Percentiles rank a stretch among this genome's conserved stretches.
phyloP scores from a whole-genome alignment of 2,888 invertebrate species.

The Melanotus villosus region DNA sequence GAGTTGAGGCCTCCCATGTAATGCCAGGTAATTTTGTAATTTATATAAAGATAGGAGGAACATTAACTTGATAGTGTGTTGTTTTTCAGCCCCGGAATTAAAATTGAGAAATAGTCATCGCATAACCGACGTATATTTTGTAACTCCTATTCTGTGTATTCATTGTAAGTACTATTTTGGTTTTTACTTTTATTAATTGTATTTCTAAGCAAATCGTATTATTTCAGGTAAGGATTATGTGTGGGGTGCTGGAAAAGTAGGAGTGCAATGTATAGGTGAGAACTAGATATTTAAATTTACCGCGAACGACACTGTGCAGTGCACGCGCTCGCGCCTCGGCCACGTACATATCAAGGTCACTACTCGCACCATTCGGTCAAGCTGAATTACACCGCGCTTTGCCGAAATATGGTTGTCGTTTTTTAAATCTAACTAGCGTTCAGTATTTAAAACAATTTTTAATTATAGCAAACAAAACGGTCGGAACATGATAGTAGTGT shows the following conservation, averaged over 20 bases:
- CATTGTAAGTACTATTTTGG: constrained; percentile 69
- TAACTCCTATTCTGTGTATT: constrained; percentile 71
- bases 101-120: constrained; percentile 62
- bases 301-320: constrained; percentile 44
- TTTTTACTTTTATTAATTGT: background rate
- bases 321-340: constrained; percentile 43
- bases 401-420: constrained; percentile 7
- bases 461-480: background rate
- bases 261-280: constrained; percentile 75
- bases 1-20: constrained; percentile 59
- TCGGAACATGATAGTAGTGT: background rate
- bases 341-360: constrained; percentile 58
- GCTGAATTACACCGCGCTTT: constrained; percentile 20
- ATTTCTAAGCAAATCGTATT: background rate
- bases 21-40: constrained; percentile 46
- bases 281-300: constrained; percentile 43
- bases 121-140: constrained; percentile 69
- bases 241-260: constrained; percentile 74
- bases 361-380: constrained; percentile 49
- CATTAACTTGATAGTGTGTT: no score
- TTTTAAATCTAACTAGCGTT: constrained; percentile 12
- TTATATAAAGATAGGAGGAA: no score
- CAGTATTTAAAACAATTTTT: background rate
- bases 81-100: constrained; percentile 36
- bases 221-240: constrained; percentile 75